These are phyloP conservation scores for Xylophagus ater DNA, from an alignment of 2,888 invertebrate genomes.

Conservation along the genomic window DNA sequence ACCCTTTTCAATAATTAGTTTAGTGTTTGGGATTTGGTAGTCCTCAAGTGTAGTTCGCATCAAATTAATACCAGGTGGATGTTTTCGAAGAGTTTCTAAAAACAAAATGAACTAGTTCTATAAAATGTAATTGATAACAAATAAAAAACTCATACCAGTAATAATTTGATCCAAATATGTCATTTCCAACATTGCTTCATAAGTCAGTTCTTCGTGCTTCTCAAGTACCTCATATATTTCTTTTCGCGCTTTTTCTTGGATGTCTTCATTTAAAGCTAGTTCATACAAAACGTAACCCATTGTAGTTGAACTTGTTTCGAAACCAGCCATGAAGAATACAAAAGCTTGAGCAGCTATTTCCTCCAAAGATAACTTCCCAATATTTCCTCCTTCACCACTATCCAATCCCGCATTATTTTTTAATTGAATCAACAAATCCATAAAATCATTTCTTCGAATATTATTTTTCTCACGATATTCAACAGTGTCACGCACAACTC, in stretches of 20 bases:
- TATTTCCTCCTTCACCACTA: background rate
- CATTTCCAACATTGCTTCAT: slow-evolving; percentile 41
- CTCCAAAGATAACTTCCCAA: slow-evolving; percentile 32
- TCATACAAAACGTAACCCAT: too few relatives aligned
- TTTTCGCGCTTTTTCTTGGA: slow-evolving; percentile 38
- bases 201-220: slow-evolving; percentile 33
- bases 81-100: slow-evolving; percentile 40
- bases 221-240: slow-evolving; percentile 36
- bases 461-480: slow-evolving; percentile 11
- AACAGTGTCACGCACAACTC: slow-evolving; percentile 12
- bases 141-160: slow-evolving; percentile 29
- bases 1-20: slow-evolving; percentile 29
- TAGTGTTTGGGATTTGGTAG: slow-evolving; percentile 27
- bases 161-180: slow-evolving; percentile 41
- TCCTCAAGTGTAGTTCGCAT: slow-evolving; percentile 30
- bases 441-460: slow-evolving; percentile 14
- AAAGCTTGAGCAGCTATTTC: slow-evolving; percentile 46
- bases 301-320: slow-evolving; percentile 43
- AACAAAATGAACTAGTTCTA: background rate
- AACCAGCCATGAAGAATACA: slow-evolving; percentile 46
- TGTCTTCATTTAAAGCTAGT: slow-evolving; percentile 38
- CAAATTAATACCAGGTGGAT: slow-evolving; percentile 35
- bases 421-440: slow-evolving; percentile 13
- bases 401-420: slow-evolving; percentile 4
- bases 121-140: too few relatives aligned